Percentiles rank a stretch among this genome's conserved stretches.
These are phyloP conservation scores for Patella caerulea DNA, from an alignment of 2,888 invertebrate genomes.

Conservation along the genomic window DNA sequence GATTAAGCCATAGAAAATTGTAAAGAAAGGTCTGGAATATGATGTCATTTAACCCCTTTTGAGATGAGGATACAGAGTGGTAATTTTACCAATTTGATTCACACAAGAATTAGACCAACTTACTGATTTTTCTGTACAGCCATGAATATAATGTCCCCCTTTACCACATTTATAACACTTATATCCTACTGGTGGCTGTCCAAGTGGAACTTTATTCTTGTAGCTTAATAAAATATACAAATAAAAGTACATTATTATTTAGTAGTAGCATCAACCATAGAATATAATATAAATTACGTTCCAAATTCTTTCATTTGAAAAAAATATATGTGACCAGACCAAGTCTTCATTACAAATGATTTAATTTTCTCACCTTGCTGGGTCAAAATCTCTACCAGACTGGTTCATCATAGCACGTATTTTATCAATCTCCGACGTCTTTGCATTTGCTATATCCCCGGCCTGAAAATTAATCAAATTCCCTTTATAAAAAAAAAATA, in stretches of 20 bases:
- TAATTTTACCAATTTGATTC: too few species aligned
- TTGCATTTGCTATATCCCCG: conserved; percentile 88
- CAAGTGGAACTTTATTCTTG: conserved; percentile 87
- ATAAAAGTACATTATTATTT: background rate
- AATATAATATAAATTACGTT: too few species aligned
- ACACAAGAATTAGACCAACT: conserved; percentile 27
- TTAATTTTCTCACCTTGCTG: conserved; percentile 85
- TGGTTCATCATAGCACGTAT: conserved; percentile 98
- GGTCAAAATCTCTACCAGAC: conserved; percentile 96
- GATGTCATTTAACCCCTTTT: too few species aligned
- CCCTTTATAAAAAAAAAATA: background rate
- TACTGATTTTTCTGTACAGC: conserved; percentile 80
- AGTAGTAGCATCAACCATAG: too few species aligned
- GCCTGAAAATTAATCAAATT: conserved; percentile 69
- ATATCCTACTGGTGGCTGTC: conserved; percentile 91
- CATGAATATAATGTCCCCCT: conserved; percentile 97
- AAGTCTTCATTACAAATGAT: too few species aligned
- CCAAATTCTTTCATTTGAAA: too few species aligned
- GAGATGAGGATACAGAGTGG: too few species aligned
- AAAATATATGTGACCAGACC: too few species aligned
- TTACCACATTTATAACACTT: conserved; percentile 95
- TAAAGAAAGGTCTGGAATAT: too few species aligned
- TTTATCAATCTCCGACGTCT: conserved; percentile 97
- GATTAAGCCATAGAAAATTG: too few species aligned
- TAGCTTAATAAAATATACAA: conserved; percentile 78